Conservation (phyloP, 2,113 vertebrate genomes). For the Dasypus novemcinctus region DNA sequence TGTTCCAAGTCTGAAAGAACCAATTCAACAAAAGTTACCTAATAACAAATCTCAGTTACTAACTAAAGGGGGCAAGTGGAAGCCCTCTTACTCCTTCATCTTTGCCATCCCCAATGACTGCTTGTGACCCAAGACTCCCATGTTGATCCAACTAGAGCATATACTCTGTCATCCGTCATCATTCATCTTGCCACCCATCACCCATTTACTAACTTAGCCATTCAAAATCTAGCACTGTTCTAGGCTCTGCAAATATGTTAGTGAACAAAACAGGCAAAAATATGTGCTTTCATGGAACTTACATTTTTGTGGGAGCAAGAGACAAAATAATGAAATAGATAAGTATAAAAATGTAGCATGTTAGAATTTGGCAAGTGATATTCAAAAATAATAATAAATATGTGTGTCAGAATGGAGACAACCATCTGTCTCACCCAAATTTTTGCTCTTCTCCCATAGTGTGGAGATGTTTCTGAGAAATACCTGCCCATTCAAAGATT, state of each 20-base stretch:
- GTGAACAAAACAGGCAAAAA: not conserved
- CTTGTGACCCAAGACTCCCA: not conserved
- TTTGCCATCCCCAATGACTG: not conserved
- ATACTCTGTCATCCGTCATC: not conserved
- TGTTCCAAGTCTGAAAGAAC: not conserved
- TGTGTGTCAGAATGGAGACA: not conserved
- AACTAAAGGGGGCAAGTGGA: not conserved
- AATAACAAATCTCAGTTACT: not conserved
- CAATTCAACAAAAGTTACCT: not conserved
- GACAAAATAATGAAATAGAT: not conserved
- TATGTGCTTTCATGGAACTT: too few relatives aligned
- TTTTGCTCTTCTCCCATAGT: not conserved
- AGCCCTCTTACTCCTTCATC: not conserved
- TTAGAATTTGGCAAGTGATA: not conserved
- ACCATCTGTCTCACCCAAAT: not conserved
- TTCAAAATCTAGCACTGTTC: not conserved
- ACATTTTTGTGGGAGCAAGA: not conserved
- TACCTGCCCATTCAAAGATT: not conserved
- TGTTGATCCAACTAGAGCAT: not conserved
- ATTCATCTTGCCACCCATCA: not conserved
- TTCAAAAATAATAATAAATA: not conserved
- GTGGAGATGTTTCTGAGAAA: not conserved
- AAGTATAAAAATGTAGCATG: not conserved
- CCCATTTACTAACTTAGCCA: not conserved
- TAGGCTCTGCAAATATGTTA: not conserved